Conservation (phyloP, 2,113 vertebrate species). For the Eulemur rufifrons region DNA sequence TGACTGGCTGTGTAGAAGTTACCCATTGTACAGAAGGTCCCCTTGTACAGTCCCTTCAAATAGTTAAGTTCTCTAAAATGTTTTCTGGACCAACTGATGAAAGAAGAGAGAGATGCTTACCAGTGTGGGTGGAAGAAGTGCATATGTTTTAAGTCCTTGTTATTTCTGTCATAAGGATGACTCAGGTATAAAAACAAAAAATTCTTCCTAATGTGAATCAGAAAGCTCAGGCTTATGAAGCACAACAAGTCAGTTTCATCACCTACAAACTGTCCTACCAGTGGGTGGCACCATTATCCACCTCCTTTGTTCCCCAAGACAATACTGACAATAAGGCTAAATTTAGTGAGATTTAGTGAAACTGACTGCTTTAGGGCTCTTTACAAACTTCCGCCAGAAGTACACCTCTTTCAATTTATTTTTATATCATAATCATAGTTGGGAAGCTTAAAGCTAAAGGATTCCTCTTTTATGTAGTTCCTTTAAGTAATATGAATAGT, state of each 20-base stretch:
- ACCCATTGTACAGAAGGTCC: not conserved
- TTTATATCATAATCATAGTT: not conserved
- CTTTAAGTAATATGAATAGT: not conserved
- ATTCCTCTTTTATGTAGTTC: not conserved
- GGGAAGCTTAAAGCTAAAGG: not conserved
- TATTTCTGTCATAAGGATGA: not conserved
- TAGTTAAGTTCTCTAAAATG: not conserved
- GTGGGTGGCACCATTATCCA: not conserved
- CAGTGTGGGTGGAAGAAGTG: not conserved
- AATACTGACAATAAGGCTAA: not conserved
- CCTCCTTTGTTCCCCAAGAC: not conserved
- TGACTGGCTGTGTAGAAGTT: not conserved
- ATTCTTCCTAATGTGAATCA: not conserved
- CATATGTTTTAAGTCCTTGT: not conserved
- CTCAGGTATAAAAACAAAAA: not conserved
- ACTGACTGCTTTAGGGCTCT: not conserved
- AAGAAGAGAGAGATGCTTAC: not conserved
- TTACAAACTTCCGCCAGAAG: not conserved
- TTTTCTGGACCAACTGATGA: not conserved
- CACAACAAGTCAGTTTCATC: not conserved
- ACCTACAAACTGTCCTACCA: not conserved
- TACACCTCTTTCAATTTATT: not conserved
- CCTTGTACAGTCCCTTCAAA: not conserved
- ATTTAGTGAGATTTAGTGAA: not conserved
- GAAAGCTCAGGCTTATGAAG: not conserved